A percentile compares a stretch with the other conserved stretches of the same genome.
Evolutionary conservation across 1,140 invertebrate genomes (phyloP).

Genomic region (Drosophila grimshawi): DNA sequence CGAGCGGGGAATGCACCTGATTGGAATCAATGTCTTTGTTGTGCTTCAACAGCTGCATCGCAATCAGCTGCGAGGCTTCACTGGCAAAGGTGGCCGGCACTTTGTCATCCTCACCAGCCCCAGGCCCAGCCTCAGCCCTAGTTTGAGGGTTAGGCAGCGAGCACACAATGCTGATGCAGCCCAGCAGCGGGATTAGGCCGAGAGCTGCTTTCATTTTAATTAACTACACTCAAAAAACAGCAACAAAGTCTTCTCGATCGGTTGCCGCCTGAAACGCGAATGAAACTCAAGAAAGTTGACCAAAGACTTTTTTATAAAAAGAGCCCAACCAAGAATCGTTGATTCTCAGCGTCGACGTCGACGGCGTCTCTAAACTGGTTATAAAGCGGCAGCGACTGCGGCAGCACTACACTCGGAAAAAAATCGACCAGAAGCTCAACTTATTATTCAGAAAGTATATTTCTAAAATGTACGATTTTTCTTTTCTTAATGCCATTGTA

Average conservation of each 20-base stretch:
- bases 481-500: too few relatives aligned
- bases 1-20: conserved; percentile 88
- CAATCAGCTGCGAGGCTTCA: conserved; percentile 73
- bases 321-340: conserved; percentile 50
- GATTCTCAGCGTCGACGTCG: conserved; percentile 47
- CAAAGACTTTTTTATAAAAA: conserved; percentile 82
- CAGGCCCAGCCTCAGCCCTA: too few relatives aligned
- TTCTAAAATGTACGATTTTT: too few relatives aligned
- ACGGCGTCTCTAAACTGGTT: conserved; percentile 60
- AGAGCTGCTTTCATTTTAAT: conserved; percentile 63
- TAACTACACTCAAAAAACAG: conserved; percentile 7
- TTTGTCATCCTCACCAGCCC: neutral
- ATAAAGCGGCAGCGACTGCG: conserved; percentile 3
- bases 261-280: conserved; percentile 57
- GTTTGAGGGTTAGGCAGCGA: conserved; percentile 13
- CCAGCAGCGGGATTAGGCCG: conserved; percentile 39
- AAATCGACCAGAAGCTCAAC: conserved; percentile 1
- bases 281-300: conserved; percentile 80
- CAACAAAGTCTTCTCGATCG: conserved; percentile 39
- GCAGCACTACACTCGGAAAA: neutral
- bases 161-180: conserved; percentile 13
- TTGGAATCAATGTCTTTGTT: conserved; percentile 86
- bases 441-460: too few relatives aligned
- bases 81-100: conserved; percentile 66
- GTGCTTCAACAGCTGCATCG: conserved; percentile 73